Conservation (phyloP, 2,797 vertebrate genomes). For the Sciurus carolinensis region DNA sequence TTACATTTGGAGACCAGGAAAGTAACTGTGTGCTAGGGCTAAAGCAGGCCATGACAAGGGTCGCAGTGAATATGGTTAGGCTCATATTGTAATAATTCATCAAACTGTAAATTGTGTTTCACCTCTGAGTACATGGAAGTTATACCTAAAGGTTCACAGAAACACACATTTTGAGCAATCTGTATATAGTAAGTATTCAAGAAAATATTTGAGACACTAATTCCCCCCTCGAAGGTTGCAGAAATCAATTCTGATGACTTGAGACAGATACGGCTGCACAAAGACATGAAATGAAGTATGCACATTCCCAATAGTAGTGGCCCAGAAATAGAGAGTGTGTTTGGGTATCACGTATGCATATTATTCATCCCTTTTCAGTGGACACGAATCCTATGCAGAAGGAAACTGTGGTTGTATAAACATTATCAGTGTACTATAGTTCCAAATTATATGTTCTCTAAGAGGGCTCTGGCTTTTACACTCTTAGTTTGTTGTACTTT, state of each 20-base stretch:
- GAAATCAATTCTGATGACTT: constrained; percentile 20
- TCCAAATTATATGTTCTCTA: constrained; percentile 35
- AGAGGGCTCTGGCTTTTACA: constrained; percentile 9
- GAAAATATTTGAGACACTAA: neutral
- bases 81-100: neutral
- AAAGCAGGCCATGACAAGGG: neutral
- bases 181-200: neutral
- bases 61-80: neutral
- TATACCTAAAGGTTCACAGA: constrained; percentile 2
- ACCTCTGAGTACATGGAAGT: neutral
- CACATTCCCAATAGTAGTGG: neutral
- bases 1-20: neutral
- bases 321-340: neutral
- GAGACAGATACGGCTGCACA: neutral
- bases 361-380: neutral
- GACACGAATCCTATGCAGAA: neutral
- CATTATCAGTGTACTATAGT: neutral
- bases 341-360: neutral
- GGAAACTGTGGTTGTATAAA: neutral
- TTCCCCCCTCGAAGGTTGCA: neutral
- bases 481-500: neutral
- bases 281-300: neutral
- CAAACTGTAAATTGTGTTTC: neutral
- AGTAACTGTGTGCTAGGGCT: neutral
- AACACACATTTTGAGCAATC: neutral